Conservation (phyloP, 2,888 invertebrate genomes). For the Sesia bembeciformis region DNA sequence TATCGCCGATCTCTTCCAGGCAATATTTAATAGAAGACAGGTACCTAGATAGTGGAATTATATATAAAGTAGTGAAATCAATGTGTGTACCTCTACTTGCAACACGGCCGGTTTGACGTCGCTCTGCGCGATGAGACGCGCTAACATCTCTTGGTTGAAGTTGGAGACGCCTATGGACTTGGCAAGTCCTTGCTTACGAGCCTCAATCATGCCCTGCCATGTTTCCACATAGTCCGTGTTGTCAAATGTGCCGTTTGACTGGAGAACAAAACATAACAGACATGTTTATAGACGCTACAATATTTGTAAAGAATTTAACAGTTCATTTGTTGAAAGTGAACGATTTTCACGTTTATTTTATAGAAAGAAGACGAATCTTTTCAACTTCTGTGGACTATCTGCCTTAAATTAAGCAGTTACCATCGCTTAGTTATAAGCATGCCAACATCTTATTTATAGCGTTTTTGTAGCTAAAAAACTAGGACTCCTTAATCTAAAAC, state of each 20-base stretch:
- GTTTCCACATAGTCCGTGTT: constrained; percentile 79
- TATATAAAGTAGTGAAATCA: neutral
- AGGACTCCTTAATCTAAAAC: no score
- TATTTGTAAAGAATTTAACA: no score
- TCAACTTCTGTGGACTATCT: no score
- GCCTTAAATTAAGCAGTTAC: no score
- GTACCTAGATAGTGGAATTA: neutral
- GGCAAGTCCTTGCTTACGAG: constrained; percentile 73
- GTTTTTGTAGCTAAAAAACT: no score
- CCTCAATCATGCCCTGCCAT: constrained; percentile 80
- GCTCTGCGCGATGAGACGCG: constrained; percentile 64
- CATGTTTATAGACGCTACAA: no score
- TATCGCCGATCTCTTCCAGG: no score
- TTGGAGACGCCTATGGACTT: constrained; percentile 85
- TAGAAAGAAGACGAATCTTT: no score
- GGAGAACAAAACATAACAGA: constrained; percentile 1
- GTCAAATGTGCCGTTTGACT: constrained; percentile 24
- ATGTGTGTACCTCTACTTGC: constrained; percentile 61
- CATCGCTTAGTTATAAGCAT: no score
- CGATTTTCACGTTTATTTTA: no score
- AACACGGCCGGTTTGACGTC: constrained; percentile 73
- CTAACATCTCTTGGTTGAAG: constrained; percentile 81
- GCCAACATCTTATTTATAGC: no score
- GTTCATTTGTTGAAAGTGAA: no score
- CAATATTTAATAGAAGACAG: neutral